phyloP scores from a whole-genome alignment of 2,113 vertebrate species.

The Cyprinodon tularosa region DNA sequence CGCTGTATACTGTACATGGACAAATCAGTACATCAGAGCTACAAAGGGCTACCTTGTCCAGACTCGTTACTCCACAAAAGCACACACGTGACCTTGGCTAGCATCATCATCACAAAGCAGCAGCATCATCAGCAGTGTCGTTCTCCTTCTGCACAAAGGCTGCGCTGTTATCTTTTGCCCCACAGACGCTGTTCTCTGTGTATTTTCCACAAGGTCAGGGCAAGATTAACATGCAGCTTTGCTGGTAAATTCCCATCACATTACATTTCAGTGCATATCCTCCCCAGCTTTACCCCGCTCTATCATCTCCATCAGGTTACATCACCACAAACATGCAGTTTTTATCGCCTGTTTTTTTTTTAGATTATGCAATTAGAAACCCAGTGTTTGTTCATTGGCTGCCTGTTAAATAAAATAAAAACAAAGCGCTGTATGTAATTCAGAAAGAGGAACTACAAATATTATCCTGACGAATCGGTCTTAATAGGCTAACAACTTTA shows the following conservation, averaged over 20 bases:
- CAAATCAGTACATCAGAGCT: constrained; percentile 30
- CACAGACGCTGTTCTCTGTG: constrained; percentile 59
- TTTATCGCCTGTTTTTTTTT: background rate
- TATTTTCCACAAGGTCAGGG: constrained; percentile 71
- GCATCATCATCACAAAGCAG: constrained; percentile 54
- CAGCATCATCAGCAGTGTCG: constrained; percentile 73
- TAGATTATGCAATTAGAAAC: background rate
- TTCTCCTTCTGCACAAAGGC: constrained; percentile 68
- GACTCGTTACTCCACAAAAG: constrained; percentile 63
- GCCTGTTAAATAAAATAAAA: background rate
- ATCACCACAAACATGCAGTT: background rate
- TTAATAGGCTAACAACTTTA: constrained; percentile 47
- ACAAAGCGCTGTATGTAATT: background rate
- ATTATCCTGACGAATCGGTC: constrained; percentile 37
- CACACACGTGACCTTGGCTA: constrained; percentile 61
- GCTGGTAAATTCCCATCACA: constrained; percentile 61
- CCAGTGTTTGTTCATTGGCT: background rate
- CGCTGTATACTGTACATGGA: constrained; percentile 1
- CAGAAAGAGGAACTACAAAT: constrained; percentile 17
- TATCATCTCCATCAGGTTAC: constrained; percentile 1
- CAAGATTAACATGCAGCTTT: constrained; percentile 67
- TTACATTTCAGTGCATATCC: constrained; percentile 56
- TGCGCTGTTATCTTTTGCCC: constrained; percentile 69
- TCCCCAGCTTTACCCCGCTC: constrained; percentile 9
- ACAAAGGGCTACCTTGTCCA: constrained; percentile 56